Conservation (phyloP, 2,797 vertebrate genomes). For the Taeniopygia guttata region DNA sequence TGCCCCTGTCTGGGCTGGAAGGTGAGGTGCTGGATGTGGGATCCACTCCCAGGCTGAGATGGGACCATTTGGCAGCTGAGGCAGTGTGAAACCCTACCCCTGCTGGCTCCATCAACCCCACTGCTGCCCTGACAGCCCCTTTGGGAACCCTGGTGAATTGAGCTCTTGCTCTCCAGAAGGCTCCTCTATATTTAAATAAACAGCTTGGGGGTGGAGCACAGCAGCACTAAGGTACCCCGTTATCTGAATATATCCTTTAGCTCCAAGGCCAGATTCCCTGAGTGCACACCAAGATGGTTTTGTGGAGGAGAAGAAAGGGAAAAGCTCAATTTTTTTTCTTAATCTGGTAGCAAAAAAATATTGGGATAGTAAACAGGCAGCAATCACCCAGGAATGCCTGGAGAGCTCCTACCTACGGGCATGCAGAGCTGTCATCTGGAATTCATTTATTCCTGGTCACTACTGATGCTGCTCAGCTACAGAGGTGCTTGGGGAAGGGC, state of each 20-base stretch:
- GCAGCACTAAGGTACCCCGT: background rate
- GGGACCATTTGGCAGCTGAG: background rate
- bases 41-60: background rate
- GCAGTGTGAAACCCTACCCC: background rate
- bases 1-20: background rate
- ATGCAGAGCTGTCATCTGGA: conserved; percentile 22
- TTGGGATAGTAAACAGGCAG: background rate
- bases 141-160: background rate
- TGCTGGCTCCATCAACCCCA: background rate
- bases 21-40: background rate
- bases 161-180: background rate
- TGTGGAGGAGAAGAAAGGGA: background rate
- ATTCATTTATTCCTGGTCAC: background rate
- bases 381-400: background rate
- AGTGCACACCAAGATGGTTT: background rate
- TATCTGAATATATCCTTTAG: background rate
- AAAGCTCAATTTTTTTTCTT: background rate
- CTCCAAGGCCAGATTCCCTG: background rate
- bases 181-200: conserved; percentile 18
- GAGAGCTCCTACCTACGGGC: background rate
- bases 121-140: background rate
- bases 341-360: background rate
- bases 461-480: background rate
- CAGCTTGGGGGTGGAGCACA: background rate
- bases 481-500: background rate